Percentiles rank a stretch among this genome's conserved stretches.
phyloP scores from a whole-genome alignment of 2,797 vertebrate genomes.

The Pantherophis vulpinus region DNA sequence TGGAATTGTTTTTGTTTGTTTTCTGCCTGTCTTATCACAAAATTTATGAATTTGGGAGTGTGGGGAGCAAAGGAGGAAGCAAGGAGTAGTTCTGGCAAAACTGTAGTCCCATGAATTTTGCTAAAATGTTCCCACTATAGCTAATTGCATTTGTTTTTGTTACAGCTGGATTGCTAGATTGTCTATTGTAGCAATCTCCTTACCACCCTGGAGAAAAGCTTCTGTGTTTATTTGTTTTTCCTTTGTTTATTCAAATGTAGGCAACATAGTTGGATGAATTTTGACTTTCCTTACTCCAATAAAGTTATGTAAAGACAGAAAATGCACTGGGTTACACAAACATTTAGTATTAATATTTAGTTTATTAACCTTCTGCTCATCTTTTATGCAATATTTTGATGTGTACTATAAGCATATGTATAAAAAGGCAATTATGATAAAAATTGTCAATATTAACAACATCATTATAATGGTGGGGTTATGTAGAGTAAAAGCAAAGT shows the following conservation, averaged over 20 bases:
- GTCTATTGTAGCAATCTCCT: neutral
- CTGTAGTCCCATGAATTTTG: neutral
- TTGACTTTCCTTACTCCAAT: neutral
- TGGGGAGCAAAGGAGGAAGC: neutral
- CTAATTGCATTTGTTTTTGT: neutral
- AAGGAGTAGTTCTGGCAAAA: neutral
- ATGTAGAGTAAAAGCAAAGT: conserved; percentile 24
- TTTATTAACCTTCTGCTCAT: neutral
- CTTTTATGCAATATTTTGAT: neutral
- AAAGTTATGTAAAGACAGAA: neutral
- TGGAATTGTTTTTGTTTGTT: neutral
- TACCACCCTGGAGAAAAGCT: neutral
- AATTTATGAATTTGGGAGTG: neutral
- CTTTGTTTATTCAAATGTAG: neutral
- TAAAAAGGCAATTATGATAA: neutral
- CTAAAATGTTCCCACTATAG: neutral
- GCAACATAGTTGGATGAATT: neutral
- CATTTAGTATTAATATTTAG: neutral
- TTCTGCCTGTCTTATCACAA: neutral
- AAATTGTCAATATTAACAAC: neutral
- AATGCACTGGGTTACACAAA: neutral
- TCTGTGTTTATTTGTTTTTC: neutral
- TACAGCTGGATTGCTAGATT: neutral
- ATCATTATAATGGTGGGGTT: neutral
- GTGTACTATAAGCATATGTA: neutral